Evolutionary conservation across 1,140 invertebrate species (phyloP).

Genomic region (Luehdorfia chinensis): DNA sequence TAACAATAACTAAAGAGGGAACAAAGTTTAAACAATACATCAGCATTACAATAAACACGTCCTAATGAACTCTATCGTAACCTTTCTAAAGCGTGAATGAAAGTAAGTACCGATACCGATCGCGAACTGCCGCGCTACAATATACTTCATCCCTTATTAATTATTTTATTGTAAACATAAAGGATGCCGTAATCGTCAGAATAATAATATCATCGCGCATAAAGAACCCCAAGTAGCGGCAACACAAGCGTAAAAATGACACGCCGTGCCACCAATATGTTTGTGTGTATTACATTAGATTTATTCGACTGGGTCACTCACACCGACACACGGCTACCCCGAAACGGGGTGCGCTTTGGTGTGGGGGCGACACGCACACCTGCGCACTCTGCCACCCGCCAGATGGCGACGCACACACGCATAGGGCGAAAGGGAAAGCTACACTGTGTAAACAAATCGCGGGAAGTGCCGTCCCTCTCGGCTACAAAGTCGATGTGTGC

Average conservation of each 20-base stretch:
- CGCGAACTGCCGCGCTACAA: constrained; percentile 59
- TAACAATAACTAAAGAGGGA: constrained; percentile 30
- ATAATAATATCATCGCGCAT: constrained; percentile 76
- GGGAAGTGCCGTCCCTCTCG: constrained; percentile 59
- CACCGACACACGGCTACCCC: constrained; percentile 53
- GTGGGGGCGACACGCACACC: constrained; percentile 60
- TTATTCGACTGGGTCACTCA: constrained; percentile 75
- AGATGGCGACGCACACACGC: constrained; percentile 67
- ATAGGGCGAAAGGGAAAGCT: constrained; percentile 67
- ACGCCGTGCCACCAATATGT: constrained; percentile 71
- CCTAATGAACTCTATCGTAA: constrained; percentile 56
- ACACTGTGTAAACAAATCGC: constrained; percentile 74
- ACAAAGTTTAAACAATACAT: constrained; percentile 30
- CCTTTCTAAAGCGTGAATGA: constrained; percentile 54
- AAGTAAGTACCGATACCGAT: constrained; percentile 68
- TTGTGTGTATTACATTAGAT: constrained; percentile 74
- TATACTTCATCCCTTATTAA: constrained; percentile 76
- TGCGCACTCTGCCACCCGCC: constrained; percentile 48
- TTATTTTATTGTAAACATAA: constrained; percentile 77
- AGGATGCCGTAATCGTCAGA: constrained; percentile 75
- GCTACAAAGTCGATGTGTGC: constrained; percentile 66
- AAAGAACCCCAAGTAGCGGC: constrained; percentile 73
- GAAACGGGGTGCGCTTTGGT: constrained; percentile 51
- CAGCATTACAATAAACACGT: constrained; percentile 29
- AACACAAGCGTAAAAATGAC: constrained; percentile 77